Evolutionary conservation across 2,888 invertebrate genomes (phyloP).

Genomic region (Drosophila paracracens): DNA sequence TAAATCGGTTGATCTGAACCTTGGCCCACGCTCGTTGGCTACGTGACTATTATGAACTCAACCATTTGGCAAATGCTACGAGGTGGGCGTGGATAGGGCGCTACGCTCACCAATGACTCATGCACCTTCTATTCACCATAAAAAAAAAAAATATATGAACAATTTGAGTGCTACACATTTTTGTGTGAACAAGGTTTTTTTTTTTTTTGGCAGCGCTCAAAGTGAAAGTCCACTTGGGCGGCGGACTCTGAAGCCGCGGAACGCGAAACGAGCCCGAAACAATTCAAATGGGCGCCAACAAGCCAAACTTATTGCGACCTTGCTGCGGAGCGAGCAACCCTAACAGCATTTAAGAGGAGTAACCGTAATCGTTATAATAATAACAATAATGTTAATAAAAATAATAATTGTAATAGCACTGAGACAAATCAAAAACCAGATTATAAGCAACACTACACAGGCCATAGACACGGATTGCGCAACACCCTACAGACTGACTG

Average conservation of each 20-base stretch:
- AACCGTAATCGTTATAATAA: constrained; percentile 10
- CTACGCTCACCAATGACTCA: constrained; percentile 39
- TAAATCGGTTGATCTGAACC: constrained; percentile 15
- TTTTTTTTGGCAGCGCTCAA: constrained; percentile 10
- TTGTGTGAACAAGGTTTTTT: constrained; percentile 23
- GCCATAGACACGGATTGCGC: constrained; percentile 48
- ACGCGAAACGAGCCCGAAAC: constrained; percentile 7
- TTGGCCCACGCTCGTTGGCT: constrained; percentile 29
- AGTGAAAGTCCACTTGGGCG: constrained; percentile 52
- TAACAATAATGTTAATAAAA: constrained; percentile 13
- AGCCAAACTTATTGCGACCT: constrained; percentile 45
- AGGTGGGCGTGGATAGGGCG: constrained; percentile 44
- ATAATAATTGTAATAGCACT: constrained; percentile 24
- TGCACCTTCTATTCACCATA: constrained; percentile 11
- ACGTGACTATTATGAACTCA: constrained; percentile 29
- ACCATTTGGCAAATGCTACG: constrained; percentile 22
- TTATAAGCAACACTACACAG: constrained; percentile 36
- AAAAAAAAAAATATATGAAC: not conserved
- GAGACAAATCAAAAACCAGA: constrained; percentile 28
- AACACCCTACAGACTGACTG: constrained; percentile 23
- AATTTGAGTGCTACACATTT: constrained; percentile 39
- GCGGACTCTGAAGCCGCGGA: constrained; percentile 16
- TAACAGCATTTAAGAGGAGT: constrained; percentile 7
- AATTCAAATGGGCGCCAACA: constrained; percentile 40
- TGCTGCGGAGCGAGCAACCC: constrained; percentile 37